Conservation (phyloP, 2,113 vertebrate genomes). For the Leucopsar rothschildi region DNA sequence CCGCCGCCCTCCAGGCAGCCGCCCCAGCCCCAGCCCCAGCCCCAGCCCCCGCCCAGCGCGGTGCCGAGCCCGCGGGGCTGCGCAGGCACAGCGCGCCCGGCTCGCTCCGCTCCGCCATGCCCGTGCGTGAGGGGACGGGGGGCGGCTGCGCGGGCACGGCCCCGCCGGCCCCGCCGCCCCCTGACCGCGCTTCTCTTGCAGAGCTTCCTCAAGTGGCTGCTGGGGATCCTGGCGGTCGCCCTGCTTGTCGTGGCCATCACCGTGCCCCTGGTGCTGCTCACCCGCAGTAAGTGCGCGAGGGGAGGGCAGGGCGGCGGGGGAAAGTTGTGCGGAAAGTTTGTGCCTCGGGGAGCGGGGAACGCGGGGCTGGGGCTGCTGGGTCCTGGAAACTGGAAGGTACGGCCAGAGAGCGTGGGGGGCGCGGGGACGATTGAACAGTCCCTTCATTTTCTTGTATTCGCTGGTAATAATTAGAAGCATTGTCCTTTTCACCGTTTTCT, state of each 20-base stretch:
- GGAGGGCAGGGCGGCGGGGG: too few species aligned
- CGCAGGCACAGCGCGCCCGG: not conserved
- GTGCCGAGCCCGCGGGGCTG: not conserved
- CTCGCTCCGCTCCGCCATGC: not conserved
- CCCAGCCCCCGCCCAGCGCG: not conserved
- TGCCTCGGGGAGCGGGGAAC: fast-evolving
- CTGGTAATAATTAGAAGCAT: not conserved
- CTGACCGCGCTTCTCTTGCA: constrained; percentile 38
- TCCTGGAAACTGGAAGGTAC: fast-evolving
- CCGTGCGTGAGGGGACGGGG: not conserved
- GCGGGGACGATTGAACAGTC: fast-evolving
- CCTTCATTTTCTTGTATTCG: too few species aligned
- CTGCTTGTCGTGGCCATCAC: constrained; percentile 54
- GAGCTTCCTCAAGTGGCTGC: constrained; percentile 70
- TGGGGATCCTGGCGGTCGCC: constrained; percentile 60
- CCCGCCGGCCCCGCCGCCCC: not conserved
- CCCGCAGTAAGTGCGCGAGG: constrained; percentile 53
- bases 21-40: not conserved
- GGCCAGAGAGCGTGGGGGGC: not conserved
- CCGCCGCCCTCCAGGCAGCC: not conserved
- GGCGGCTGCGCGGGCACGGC: not conserved
- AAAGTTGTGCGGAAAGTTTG: not conserved
- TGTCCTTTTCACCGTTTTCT: not conserved
- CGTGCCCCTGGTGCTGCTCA: constrained; percentile 68
- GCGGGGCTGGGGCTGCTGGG: not conserved